phyloP scores from a whole-genome alignment of 2,888 invertebrate species.

The Zygogramma bicolorata region DNA sequence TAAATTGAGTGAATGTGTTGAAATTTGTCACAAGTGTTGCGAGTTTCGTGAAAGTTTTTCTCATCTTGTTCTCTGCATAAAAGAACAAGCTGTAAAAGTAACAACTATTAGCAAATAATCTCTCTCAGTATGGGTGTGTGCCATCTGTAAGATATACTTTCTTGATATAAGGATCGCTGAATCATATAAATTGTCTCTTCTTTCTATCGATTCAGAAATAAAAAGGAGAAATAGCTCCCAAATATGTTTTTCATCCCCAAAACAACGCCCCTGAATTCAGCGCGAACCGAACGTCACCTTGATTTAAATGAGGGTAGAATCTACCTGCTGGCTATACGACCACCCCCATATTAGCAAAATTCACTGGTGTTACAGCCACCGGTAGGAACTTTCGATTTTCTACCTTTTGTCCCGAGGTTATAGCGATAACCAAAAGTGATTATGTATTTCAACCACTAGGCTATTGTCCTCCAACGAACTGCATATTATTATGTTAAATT shows the following conservation, averaged over 20 bases:
- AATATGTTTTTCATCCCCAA: background rate
- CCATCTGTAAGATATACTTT: too few species aligned
- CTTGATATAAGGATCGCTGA: too few species aligned
- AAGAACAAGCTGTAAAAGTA: too few species aligned
- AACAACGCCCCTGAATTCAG: conserved; percentile 31
- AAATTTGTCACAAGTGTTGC: too few species aligned
- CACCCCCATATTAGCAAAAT: conserved; percentile 57
- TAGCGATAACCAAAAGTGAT: conserved; percentile 48
- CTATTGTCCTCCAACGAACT: conserved; percentile 48
- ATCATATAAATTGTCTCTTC: too few species aligned
- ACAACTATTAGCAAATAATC: too few species aligned
- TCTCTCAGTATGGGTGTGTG: too few species aligned
- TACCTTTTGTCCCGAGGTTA: conserved; percentile 44
- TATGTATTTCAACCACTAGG: conserved; percentile 36
- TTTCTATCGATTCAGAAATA: too few species aligned
- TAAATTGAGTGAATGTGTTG: too few species aligned
- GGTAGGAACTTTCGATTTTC: conserved; percentile 43
- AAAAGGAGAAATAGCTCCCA: too few species aligned
- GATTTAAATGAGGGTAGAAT: conserved; percentile 55
- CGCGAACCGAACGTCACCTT: conserved; percentile 54
- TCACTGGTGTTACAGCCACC: conserved; percentile 33
- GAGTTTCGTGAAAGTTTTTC: too few species aligned
- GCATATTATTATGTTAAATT: conserved; percentile 51
- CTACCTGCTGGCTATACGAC: conserved; percentile 56
- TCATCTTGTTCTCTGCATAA: too few species aligned